Base-by-base conservation (phyloP, 2,888 invertebrate genomes). In the Tachina fera region DNA sequence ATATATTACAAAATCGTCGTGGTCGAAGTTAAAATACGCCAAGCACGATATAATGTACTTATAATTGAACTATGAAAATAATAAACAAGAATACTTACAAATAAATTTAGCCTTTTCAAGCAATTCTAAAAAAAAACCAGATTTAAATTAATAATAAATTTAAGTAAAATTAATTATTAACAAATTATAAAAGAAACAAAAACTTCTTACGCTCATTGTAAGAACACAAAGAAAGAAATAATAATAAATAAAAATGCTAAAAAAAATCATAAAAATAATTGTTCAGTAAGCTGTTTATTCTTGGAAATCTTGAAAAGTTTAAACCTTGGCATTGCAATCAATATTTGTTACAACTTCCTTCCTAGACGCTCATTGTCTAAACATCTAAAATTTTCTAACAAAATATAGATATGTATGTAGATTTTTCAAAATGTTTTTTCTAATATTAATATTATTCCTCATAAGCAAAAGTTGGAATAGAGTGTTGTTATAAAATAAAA, bases 91-190 rank as follows among this genome's bases (percentile, higher is more conserved):
- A 49, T 31, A 78, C 65, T 58, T 72, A 84, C 75, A 67, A 47
- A 89, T 88, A 90, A 87, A 89, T 89, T 91, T 89, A 89, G 90
- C 91, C 91, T 90, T 89, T 90, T 90, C 89, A 91, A 91, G 91
- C 91, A 91, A 90, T 91, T 90, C 91, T 91, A 91, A 90, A 91
- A 87, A 13, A 83, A 71, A 72, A 67, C 84, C 88, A 89, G 88
- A 88, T 87, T 84, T 56, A 79, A 84, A 88, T 86, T 87, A 83
- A 87, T 77, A 84, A 61, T 84, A 77, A 81, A 71, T 76, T 51
- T 79, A 67, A 78, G 77, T 65, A 67, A 72, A 77, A 41, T 19
- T 61, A 47, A 82, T 56, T 58, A 83, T 45, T 71, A 74, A 60
- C n/a, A 70, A 67, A 72, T 49, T 53, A 75, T 58, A 77, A 82